Base-by-base conservation (phyloP, 2,888 invertebrate genomes). In the Microctonus brassicae region DNA sequence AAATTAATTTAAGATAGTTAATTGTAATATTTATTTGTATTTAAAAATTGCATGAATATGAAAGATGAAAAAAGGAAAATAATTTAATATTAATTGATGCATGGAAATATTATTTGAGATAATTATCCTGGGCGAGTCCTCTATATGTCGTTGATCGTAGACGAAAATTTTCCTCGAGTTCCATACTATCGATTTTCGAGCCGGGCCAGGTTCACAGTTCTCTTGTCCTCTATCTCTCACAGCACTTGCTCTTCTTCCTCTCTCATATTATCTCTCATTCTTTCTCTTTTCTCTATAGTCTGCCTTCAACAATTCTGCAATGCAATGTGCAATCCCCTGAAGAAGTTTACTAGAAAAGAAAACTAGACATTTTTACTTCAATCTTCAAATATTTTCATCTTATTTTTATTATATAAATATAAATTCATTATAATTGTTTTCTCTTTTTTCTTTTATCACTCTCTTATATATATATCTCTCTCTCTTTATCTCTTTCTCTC, bases 181-280 rank as follows among this genome's bases (percentile, higher is more conserved):
- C 67, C 72, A 73, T 64, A 67, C 70, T 76, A 76, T 75, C 73
- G 72, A 73, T 74, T 72, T 75, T 73, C 73, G 73, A 68, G 74
- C 75, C 71, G 66, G 68, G 70, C 72, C 62, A 63, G 53, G 64
- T 64, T 64, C 53, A 53, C 17, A 52, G n/a, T 33, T 29, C 64
- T 61, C 64, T 61, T 39, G 5, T 7, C n/a, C 22, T 61, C 61
- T 39, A 9, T 58, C 58, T 47, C 67, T 67, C 58, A 29, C 58
- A n/a, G n/a, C n/a, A n/a, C n/a, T n/a, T 29, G 4, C 7, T 29
- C 58, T 13, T 22, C 36, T 13, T 22, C 36, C 60, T 20, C 36
- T 60, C 36, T 57, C 39, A 24, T 17, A 39, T n/a, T 42, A 39
- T 26, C 24, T 39, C 11, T 58, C 42, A 34, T 26, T 52, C 63